A percentile compares a stretch with the other conserved stretches of the same genome.
These are phyloP conservation scores for Eleginops maclovinus DNA, from an alignment of 2,113 vertebrate species.

Conservation along the genomic window DNA sequence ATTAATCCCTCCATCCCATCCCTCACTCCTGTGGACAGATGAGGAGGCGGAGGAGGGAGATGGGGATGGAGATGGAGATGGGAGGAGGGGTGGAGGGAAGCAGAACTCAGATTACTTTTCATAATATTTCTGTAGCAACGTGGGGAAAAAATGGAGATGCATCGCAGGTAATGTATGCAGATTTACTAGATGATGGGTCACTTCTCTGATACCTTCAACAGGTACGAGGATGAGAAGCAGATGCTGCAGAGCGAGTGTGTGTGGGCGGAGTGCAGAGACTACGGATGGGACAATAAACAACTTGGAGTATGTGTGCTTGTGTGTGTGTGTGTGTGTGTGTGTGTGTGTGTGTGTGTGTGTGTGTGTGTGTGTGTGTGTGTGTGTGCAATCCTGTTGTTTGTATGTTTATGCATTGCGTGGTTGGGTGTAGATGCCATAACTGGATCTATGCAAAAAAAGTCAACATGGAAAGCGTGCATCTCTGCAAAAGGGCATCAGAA, in stretches of 20 bases:
- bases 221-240: slow-evolving; percentile 45
- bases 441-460: slow-evolving; percentile 14
- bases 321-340: slow-evolving; percentile 11
- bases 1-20: slow-evolving; percentile 86
- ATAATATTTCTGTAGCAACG: slow-evolving; percentile 78
- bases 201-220: slow-evolving; percentile 48
- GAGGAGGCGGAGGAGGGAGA: slow-evolving; percentile 72
- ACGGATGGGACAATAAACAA: slow-evolving; percentile 45
- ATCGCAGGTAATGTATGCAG: slow-evolving; percentile 60
- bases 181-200: slow-evolving; percentile 40
- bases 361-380: no score
- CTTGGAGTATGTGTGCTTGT: slow-evolving; percentile 5
- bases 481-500: slow-evolving; percentile 1
- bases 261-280: slow-evolving; percentile 12
- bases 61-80: slow-evolving; percentile 27
- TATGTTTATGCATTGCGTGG: no score
- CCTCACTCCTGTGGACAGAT: slow-evolving; percentile 82
- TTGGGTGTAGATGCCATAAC: not conserved
- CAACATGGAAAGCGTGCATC: not conserved
- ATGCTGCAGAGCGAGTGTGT: slow-evolving; percentile 35
- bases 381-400: no score
- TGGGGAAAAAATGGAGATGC: slow-evolving; percentile 21
- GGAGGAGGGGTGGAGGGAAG: slow-evolving; percentile 49
- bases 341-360: not conserved
- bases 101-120: slow-evolving; percentile 79